Conservation (phyloP, 2,113 vertebrate genomes). For the Antechinus stuartii region DNA sequence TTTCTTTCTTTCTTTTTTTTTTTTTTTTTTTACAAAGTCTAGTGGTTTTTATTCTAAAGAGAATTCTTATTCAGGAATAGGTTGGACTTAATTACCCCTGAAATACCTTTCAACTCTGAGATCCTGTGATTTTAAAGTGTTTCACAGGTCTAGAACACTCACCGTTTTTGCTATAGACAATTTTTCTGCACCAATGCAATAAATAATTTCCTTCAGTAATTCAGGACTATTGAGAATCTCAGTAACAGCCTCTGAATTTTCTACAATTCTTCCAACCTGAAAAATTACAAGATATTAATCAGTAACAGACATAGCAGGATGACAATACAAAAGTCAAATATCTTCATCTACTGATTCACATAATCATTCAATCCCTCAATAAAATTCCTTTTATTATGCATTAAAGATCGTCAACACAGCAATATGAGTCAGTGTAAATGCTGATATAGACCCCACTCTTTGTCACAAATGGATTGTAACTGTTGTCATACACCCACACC, state of each 20-base stretch:
- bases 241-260: constrained; percentile 86
- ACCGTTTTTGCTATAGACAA: constrained; percentile 96
- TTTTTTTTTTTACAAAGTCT: not conserved
- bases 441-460: not conserved
- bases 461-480: not conserved
- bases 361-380: not conserved
- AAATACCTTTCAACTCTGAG: constrained; percentile 26
- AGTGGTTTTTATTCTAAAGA: not conserved
- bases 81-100: not conserved
- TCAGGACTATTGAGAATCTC: constrained; percentile 89
- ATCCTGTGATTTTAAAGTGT: not conserved
- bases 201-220: constrained; percentile 88
- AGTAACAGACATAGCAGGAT: constrained; percentile 30
- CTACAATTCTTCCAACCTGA: constrained; percentile 92
- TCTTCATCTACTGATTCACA: not conserved
- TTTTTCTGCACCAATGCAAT: constrained; percentile 91
- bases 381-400: not conserved
- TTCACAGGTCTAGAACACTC: constrained; percentile 52
- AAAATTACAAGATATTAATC: constrained; percentile 16
- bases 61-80: not conserved
- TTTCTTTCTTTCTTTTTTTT: not conserved
- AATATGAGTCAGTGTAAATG: not conserved
- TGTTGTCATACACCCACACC: not conserved
- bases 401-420: not conserved
- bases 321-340: not conserved